Percentiles rank a stretch among this genome's conserved stretches.
phyloP scores from a whole-genome alignment of 2,888 invertebrate genomes.

The Caenorhabditis japonica region DNA sequence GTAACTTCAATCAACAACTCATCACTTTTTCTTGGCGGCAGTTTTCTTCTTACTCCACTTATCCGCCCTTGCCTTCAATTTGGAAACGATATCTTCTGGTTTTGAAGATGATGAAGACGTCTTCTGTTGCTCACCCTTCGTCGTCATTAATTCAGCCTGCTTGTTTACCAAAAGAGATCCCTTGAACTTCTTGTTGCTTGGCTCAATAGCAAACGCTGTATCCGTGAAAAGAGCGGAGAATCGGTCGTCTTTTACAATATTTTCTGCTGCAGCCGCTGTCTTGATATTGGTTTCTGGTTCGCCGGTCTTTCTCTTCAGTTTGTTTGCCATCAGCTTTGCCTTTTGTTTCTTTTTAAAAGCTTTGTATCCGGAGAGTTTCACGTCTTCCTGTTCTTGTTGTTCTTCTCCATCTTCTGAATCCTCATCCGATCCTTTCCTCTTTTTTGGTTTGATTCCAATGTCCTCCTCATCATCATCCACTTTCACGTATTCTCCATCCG shows the following conservation, averaged over 20 bases:
- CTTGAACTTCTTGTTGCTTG: conserved; percentile 53
- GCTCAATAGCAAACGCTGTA: conserved; percentile 73
- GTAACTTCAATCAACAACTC: neutral
- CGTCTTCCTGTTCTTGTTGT: conserved; percentile 22
- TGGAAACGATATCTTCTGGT: conserved; percentile 44
- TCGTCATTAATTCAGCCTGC: conserved; percentile 42
- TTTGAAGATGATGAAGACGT: conserved; percentile 5
- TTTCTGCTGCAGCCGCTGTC: conserved; percentile 52
- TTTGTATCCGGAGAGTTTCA: conserved; percentile 53
- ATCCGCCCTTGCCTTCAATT: conserved; percentile 55
- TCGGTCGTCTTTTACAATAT: conserved; percentile 64
- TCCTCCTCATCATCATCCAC: conserved; percentile 54
- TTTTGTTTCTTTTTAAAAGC: conserved; percentile 53
- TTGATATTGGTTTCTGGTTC: conserved; percentile 36
- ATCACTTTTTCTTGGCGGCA: conserved; percentile 4
- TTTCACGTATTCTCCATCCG: conserved; percentile 53
- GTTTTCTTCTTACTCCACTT: conserved; percentile 44
- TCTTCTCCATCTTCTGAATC: conserved; percentile 44
- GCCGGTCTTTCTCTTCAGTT: conserved; percentile 26
- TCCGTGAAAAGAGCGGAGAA: conserved; percentile 74
- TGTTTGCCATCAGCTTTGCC: conserved; percentile 33
- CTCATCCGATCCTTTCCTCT: conserved; percentile 22
- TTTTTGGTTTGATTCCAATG: conserved; percentile 33
- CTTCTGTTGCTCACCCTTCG: neutral
- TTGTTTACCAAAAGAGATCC: conserved; percentile 36